Evolutionary conservation across 2,888 invertebrate species (phyloP), one percentile per base, ranked within the genome.

Genomic region (Allophyes oxyacanthae): DNA sequence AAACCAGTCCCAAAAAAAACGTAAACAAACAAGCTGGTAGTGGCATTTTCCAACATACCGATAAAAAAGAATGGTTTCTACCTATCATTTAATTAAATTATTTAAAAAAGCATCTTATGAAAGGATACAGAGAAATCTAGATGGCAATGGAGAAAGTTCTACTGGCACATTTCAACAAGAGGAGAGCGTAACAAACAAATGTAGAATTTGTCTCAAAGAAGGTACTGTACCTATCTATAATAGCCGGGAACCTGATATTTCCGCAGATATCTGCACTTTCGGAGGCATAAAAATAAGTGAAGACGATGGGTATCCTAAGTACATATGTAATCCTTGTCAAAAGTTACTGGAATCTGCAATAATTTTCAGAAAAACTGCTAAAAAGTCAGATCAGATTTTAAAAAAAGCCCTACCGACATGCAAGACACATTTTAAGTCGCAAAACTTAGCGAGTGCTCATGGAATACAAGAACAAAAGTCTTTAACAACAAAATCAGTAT

Each of bases 301-400:
- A 75, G 73, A 84, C 32, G 87, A 90, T 36, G 72, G 72, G 1
- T 77, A 77, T 64, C 83, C 91, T 0, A 88, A 88, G 68, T 51
- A 75, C n/a, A 63, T 93, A 15, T 93, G 92, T 64, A 56, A 64
- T 6, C 63, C 75, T 10, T 92, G 92, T 65, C 70, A 76, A 33
- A 82, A 84, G 53, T 88, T 91, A 65, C 49, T 90, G 8, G 79
- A 83, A 70, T 72, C 75, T 15, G 88, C 88, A 2, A 75, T 87
- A 52, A 56, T 80, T 11, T 92, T 92, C 63, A 82, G 83, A 50
- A 87, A 84, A 68, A 77, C 79, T 0, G 92, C 90, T 0, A 81
- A 81, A 61, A 73, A 78, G 51, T 79, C 87, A 1, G 80, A 87
- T 2, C 71, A 83, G 33, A 38, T 82, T n/a, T 72, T 91, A 14